Evolutionary conservation across 1,140 invertebrate genomes (phyloP).

Genomic region (Cyrtorhinus lividipennis): DNA sequence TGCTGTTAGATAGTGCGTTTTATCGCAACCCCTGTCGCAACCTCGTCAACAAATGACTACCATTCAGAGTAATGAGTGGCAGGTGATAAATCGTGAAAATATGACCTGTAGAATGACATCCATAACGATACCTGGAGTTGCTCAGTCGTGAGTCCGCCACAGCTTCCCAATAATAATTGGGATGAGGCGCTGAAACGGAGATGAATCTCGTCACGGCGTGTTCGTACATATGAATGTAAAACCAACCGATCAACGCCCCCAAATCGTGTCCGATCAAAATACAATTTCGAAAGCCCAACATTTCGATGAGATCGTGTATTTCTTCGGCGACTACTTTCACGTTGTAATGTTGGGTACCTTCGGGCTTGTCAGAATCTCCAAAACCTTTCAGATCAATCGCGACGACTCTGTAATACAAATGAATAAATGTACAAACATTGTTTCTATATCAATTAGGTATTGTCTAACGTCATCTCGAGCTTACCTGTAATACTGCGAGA

Average conservation of each 20-base stretch:
- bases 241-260: constrained; percentile 61
- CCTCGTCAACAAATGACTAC: too few relatives aligned
- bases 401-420: constrained; percentile 42
- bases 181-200: constrained; percentile 59
- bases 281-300: constrained; percentile 41
- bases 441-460: constrained; percentile 11
- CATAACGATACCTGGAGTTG: too few relatives aligned
- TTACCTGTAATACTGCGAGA: constrained; percentile 39
- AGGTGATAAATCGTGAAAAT: too few relatives aligned
- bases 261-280: constrained; percentile 66
- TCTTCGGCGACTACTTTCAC: constrained; percentile 48
- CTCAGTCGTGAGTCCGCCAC: constrained; percentile 34
- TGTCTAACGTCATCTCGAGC: neutral
- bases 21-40: too few relatives aligned
- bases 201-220: constrained; percentile 56
- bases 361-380: constrained; percentile 67
- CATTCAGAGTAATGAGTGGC: too few relatives aligned
- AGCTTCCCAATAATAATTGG: constrained; percentile 47
- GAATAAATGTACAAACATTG: constrained; percentile 13
- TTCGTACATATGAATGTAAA: constrained; percentile 45
- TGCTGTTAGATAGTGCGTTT: too few relatives aligned
- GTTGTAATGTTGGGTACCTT: constrained; percentile 41
- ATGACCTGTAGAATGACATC: too few relatives aligned
- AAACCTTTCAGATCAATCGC: constrained; percentile 69
- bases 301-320: constrained; percentile 48